These are phyloP conservation scores for Puffinus mauretanicus DNA, from an alignment of 2,113 vertebrate species.

Conservation along the genomic window DNA sequence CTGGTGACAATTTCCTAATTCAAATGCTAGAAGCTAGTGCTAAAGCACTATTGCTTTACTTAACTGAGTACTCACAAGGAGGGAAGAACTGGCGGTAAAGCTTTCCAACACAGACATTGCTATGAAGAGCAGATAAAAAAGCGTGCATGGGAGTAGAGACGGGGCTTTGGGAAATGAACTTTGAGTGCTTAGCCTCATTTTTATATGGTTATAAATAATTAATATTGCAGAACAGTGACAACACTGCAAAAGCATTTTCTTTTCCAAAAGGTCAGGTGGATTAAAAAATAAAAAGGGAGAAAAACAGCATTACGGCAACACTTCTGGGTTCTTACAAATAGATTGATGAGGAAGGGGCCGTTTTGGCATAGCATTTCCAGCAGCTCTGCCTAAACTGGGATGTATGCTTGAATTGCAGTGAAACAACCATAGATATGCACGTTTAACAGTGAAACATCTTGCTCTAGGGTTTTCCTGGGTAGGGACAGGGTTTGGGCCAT, in stretches of 20 bases:
- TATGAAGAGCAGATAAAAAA: background rate
- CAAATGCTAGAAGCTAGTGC: background rate
- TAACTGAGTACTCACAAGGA: background rate
- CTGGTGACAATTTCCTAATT: background rate
- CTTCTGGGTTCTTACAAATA: background rate
- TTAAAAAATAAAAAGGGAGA: background rate
- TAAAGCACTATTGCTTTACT: background rate
- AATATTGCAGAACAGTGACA: background rate
- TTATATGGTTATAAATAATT: conserved; percentile 16
- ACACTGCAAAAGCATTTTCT: background rate
- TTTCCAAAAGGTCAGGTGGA: background rate
- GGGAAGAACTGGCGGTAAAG: background rate
- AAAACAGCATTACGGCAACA: background rate
- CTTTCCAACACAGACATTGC: background rate
- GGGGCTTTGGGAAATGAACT: background rate
- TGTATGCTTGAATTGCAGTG: background rate
- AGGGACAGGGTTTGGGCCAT: too few species aligned
- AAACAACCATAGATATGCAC: rapidly evolving
- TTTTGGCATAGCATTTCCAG: background rate
- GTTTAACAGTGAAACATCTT: background rate
- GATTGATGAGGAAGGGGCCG: background rate
- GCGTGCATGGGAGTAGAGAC: background rate
- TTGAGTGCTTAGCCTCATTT: background rate
- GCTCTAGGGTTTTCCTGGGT: background rate
- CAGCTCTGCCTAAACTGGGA: background rate